These are phyloP conservation scores for Melieria omissa DNA, from an alignment of 2,888 invertebrate genomes.

Conservation along the genomic window DNA sequence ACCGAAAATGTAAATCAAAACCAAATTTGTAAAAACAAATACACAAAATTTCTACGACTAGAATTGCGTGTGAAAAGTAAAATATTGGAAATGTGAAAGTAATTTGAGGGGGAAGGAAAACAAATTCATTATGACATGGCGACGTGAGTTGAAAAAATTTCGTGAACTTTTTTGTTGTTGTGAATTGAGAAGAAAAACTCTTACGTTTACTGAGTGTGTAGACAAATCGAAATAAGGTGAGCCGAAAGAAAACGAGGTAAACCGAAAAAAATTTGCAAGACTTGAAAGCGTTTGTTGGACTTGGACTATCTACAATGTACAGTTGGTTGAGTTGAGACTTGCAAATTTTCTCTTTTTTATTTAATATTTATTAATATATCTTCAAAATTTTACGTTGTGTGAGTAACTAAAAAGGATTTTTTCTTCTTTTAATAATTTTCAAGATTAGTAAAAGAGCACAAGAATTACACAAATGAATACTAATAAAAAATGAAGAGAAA, in stretches of 20 bases:
- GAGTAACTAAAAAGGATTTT: too few species aligned
- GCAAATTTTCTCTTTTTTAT: too few species aligned
- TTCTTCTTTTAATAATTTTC: too few species aligned
- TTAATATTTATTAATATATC: too few species aligned
- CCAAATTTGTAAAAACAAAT: slow-evolving; percentile 9
- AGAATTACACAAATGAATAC: too few species aligned
- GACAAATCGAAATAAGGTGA: not conserved
- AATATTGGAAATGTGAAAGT: not conserved
- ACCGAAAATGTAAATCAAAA: slow-evolving; percentile 6
- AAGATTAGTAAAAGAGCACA: too few species aligned
- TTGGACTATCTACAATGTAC: too few species aligned
- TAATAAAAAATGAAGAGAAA: not conserved
- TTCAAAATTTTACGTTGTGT: too few species aligned
- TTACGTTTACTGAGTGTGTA: slow-evolving; percentile 2
- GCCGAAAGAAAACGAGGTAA: slow-evolving; percentile 33
- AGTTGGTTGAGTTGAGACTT: too few species aligned
- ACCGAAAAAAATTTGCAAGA: slow-evolving; percentile 23
- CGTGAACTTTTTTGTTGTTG: slow-evolving; percentile 64
- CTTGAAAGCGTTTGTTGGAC: too few species aligned
- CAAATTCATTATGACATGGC: not conserved
- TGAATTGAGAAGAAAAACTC: slow-evolving; percentile 45
- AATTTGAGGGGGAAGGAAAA: not conserved
- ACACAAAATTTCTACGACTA: not conserved
- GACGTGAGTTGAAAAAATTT: slow-evolving; percentile 38
- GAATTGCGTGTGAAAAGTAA: slow-evolving; percentile 40